Evolutionary conservation across 92 coral and sea anemone species (phyloP), one percentile per base, ranked within the genome.

Genomic region (Bergia sp.): DNA sequence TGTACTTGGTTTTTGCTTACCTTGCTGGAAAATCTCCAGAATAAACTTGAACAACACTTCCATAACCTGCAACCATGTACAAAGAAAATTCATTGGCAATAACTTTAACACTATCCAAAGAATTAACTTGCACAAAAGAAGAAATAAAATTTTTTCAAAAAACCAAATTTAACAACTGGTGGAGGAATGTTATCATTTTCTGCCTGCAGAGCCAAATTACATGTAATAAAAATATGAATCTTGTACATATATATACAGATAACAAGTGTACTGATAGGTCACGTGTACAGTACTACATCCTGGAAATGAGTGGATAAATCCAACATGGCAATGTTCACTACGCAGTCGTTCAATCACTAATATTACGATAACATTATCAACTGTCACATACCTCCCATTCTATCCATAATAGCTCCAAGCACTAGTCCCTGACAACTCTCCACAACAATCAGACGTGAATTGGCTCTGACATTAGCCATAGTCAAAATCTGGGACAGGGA

Each of bases 361-460:
- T 29, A 29, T 29, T 29, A 29, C 29, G 29, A 29, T 29, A 29
- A 29, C 29, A 29, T 29, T 29, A 29, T 29, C 29, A 29, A 29
- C 5, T 1, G 3, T 37, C 29, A 36, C 91, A 61, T 90, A 96
- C 99, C 99, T 86, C 95, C 98, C 99, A 96, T 96, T 83, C 97
- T 94, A 18, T 94, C 97, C 82, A 95, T 76, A 3, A 94, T 87
- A 39, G 96, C 95, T 71, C 99, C 99, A 57, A 90, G 94, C 43
- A 96, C 85, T 89, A 96, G 91, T 36, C 99, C 96, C 80, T 95
- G 99, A 73, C 98, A 95, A 13, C 89, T 96, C 73, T 96, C 99
- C 82, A 93, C 90, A 7, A 96, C 95, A 65, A 95, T 47, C 11
- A 95, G 80, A 6, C 94, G 93, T 80, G 93, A 89, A 85, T 92